Percentiles rank a stretch among this genome's conserved stretches.
These are phyloP conservation scores for Cinclus mexicanus DNA, from an alignment of 2,113 vertebrate genomes.

Conservation along the genomic window DNA sequence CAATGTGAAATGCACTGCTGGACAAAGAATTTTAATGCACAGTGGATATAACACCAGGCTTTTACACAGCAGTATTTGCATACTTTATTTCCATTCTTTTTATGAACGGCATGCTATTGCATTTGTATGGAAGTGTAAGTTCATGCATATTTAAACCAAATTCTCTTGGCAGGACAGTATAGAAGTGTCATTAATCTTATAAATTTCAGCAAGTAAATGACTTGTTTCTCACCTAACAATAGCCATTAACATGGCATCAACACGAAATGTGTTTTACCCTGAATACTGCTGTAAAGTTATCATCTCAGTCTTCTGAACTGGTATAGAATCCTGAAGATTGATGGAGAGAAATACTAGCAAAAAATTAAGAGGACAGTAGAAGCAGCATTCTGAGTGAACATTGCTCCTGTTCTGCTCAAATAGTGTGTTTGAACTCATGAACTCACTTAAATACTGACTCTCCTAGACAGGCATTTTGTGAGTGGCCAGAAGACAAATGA, in stretches of 20 bases:
- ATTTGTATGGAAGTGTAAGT: not conserved
- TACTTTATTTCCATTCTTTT: not conserved
- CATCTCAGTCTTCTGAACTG: not conserved
- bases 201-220: not conserved
- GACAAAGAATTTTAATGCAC: not conserved
- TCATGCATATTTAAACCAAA: constrained; percentile 35
- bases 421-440: not conserved
- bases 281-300: not conserved
- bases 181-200: not conserved
- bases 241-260: not conserved
- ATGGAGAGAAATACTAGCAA: not conserved
- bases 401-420: not conserved
- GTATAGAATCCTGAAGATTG: not conserved
- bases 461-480: not conserved
- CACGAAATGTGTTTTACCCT: not conserved
- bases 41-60: not conserved
- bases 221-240: not conserved
- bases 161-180: not conserved
- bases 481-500: not conserved
- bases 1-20: not conserved
- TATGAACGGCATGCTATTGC: not conserved
- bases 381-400: not conserved
- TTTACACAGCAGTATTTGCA: not conserved
- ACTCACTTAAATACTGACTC: not conserved
- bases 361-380: not conserved